A percentile compares a stretch with the other conserved stretches of the same genome.
phyloP scores from a whole-genome alignment of 2,888 invertebrate species.

The Embidobia sp. region DNA sequence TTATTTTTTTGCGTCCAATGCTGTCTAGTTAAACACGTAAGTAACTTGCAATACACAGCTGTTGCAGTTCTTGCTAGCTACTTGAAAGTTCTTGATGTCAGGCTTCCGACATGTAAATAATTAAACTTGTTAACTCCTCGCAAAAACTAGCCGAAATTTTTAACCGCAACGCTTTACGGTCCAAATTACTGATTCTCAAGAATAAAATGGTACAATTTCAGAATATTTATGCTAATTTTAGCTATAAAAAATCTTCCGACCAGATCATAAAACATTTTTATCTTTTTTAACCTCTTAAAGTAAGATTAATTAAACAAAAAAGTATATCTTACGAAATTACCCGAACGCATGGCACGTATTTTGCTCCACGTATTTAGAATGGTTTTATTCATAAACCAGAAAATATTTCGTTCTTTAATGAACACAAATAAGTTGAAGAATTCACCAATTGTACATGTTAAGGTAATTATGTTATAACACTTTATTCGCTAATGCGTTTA shows the following conservation, averaged over 20 bases:
- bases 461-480: background rate
- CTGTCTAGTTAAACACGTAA: constrained; percentile 19
- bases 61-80: constrained; percentile 23
- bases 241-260: constrained; percentile 15
- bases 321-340: constrained; percentile 6
- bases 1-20: background rate
- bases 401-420: constrained; percentile 5
- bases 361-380: background rate
- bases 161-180: constrained; percentile 8
- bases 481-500: background rate
- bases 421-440: background rate
- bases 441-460: background rate
- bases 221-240: constrained; percentile 17
- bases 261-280: constrained; percentile 21
- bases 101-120: constrained; percentile 32
- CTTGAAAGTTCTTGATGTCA: constrained; percentile 28
- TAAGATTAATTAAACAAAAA: constrained; percentile 21
- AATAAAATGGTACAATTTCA: constrained; percentile 3
- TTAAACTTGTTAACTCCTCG: constrained; percentile 31
- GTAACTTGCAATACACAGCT: constrained; percentile 24
- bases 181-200: background rate
- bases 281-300: constrained; percentile 13
- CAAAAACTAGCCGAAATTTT: background rate
- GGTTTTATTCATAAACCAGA: constrained; percentile 4
- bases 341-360: constrained; percentile 10